Percentiles rank a stretch among this genome's conserved stretches.
phyloP scores from a whole-genome alignment of 2,797 vertebrate genomes.

The Spinus olivaceus region DNA sequence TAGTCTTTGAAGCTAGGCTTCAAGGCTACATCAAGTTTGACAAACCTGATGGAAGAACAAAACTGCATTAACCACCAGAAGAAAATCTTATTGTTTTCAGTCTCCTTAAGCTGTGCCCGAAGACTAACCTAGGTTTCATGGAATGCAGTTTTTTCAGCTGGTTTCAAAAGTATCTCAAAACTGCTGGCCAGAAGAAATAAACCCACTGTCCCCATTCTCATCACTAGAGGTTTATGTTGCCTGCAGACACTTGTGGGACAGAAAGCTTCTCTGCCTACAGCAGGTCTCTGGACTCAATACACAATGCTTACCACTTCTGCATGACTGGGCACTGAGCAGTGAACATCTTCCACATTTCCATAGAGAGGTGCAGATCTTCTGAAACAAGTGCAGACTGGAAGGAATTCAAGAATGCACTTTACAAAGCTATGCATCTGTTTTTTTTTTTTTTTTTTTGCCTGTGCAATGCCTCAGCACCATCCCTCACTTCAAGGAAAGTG shows the following conservation, averaged over 20 bases:
- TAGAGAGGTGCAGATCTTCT: background rate
- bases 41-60: background rate
- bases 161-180: background rate
- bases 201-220: background rate
- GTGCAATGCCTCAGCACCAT: background rate
- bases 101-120: background rate
- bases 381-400: background rate
- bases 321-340: background rate
- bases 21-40: background rate
- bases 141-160: background rate
- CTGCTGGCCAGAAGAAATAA: background rate
- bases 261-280: background rate
- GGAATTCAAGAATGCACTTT: background rate
- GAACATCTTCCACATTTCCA: background rate
- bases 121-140: background rate
- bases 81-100: background rate
- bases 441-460: background rate
- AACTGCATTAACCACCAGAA: background rate
- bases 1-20: too few relatives aligned
- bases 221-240: background rate
- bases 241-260: background rate
- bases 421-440: background rate
- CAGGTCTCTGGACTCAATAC: background rate
- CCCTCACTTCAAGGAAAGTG: background rate
- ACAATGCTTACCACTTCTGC: background rate